phyloP scores from a whole-genome alignment of 2,113 vertebrate species.

The Prunella himalayana region DNA sequence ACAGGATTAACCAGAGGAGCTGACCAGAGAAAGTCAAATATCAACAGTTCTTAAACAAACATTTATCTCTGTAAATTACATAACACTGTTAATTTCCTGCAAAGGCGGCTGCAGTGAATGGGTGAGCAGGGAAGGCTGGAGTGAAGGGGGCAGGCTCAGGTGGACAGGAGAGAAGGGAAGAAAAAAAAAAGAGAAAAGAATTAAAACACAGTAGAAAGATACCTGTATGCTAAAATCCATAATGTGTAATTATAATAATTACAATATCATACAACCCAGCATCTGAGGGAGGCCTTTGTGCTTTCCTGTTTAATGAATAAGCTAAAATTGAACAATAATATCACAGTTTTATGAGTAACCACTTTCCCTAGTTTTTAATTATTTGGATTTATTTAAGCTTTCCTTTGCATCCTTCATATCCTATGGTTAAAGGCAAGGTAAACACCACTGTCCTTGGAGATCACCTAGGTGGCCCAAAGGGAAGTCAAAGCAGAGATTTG shows the following conservation, averaged over 20 bases:
- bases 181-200: conserved; percentile 29
- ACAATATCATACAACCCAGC: conserved; percentile 89
- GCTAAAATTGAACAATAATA: conserved; percentile 71
- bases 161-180: not conserved
- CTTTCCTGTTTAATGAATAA: conserved; percentile 78
- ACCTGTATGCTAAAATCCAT: conserved; percentile 89
- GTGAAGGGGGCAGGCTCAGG: not conserved
- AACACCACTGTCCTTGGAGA: conserved; percentile 8
- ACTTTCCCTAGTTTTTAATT: not conserved
- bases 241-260: conserved; percentile 89
- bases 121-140: not conserved
- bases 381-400: not conserved
- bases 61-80: conserved; percentile 83
- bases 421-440: not conserved
- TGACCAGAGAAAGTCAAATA: conserved; percentile 61
- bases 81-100: conserved; percentile 80
- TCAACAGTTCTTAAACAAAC: conserved; percentile 85
- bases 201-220: conserved; percentile 90
- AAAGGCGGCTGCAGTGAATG: conserved; percentile 54
- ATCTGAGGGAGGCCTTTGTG: conserved; percentile 85
- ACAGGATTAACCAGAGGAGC: conserved; percentile 28
- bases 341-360: conserved; percentile 65
- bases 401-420: not conserved
- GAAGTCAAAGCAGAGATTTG: conserved; percentile 16
- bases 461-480: not conserved